Evolutionary conservation across 2,888 invertebrate genomes (phyloP), one percentile per base, ranked within the genome.

Genomic region (Zhuqinia jingwanae): DNA sequence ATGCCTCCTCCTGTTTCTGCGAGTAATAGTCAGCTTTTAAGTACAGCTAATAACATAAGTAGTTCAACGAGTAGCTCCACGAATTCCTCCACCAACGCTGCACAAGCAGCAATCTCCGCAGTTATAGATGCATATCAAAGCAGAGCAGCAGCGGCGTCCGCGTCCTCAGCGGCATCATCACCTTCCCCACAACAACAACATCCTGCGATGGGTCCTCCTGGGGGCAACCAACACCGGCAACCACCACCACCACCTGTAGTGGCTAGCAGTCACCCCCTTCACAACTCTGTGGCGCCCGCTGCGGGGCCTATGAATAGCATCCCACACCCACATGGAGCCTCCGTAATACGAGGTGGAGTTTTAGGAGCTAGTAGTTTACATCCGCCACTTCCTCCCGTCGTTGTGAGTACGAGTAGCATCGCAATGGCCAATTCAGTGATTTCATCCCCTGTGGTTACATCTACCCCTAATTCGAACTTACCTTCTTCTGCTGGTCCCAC

Each of bases 21-120:
- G 80, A 86, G 86, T 86, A 86, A 86, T 86, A 86, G 86, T 86
- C 86, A 86, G 86, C 86, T 86, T 86, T 63, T 76, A 53, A 85
- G 78, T 78, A 81, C 86, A 80, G 80, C 80, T 81, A 86, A 85
- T 42, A 84, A 45, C 53, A 56, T 76, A 27, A 80, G 80, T 76
- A 73, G 80, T 53, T 60, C 85, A 42, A 36, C 58, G 60, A 79
- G 85, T 80, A 79, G 79, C 65, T 58, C 80, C 63, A 56, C 58
- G 10, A 63, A 65, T 76, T 63, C 80, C 36, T 36, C 36, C 8
- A 36, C 36, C 53, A 45, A 30, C 22, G 77, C 78, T 70, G 60
- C 80, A 22, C 58, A 75, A 45, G 86, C 76, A n/a, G 86, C 80
- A 1, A 80, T 53, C 25, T 58, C 73, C 63, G 63, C 80, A 17